phyloP scores from a whole-genome alignment of 2,113 vertebrate genomes.

The Anhinga anhinga region DNA sequence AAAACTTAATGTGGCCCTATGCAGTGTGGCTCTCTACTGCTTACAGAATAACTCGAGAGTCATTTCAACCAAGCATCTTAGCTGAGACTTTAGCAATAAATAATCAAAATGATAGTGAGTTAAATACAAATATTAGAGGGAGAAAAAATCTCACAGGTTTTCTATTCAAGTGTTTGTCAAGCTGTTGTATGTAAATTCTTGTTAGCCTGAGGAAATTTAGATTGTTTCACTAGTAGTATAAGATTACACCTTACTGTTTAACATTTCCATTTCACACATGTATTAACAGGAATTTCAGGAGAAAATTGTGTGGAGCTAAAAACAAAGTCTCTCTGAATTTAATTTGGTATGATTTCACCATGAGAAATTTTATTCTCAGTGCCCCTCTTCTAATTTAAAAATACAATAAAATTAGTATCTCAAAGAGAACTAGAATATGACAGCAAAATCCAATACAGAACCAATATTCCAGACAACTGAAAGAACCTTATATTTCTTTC shows the following conservation, averaged over 20 bases:
- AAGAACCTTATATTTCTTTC: background rate
- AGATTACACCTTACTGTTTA: background rate
- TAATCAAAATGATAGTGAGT: background rate
- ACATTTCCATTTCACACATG: background rate
- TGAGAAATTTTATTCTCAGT: background rate
- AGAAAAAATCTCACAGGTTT: background rate
- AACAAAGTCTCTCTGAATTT: background rate
- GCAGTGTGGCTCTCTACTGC: background rate
- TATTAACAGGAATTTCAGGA: background rate
- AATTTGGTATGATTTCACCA: background rate
- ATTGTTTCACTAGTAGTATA: background rate
- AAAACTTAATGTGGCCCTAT: background rate
- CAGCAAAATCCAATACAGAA: background rate
- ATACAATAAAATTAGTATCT: background rate
- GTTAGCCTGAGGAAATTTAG: background rate
- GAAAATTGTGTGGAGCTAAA: accelerated
- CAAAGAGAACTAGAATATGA: background rate
- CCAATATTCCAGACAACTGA: background rate
- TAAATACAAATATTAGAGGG: background rate
- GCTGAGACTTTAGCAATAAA: background rate
- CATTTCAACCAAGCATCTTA: background rate
- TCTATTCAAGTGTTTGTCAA: background rate
- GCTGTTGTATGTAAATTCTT: background rate
- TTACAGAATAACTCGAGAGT: background rate
- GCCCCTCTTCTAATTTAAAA: background rate